Evolutionary conservation across 2,797 vertebrate species (phyloP).

Genomic region (Microhierax caerulescens): DNA sequence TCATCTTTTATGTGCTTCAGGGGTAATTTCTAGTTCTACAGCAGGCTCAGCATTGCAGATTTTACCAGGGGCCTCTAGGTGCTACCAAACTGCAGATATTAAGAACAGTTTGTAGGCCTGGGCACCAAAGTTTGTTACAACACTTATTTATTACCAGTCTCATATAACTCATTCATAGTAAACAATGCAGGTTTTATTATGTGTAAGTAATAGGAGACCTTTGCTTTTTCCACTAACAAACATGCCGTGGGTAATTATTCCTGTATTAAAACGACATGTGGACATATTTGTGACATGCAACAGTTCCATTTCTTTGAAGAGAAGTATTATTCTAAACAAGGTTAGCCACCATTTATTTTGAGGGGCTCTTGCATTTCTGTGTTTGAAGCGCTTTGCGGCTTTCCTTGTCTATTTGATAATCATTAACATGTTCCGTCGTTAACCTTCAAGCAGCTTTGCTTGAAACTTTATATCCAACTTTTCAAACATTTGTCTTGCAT

Average conservation of each 20-base stretch:
- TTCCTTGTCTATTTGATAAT: constrained; percentile 71
- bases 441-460: constrained; percentile 62
- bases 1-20: not conserved
- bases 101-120: constrained; percentile 25
- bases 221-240: constrained; percentile 57
- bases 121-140: constrained; percentile 51
- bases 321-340: constrained; percentile 55
- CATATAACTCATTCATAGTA: constrained; percentile 34
- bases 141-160: constrained; percentile 63
- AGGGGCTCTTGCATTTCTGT: constrained; percentile 58
- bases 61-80: constrained; percentile 12
- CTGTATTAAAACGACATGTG: constrained; percentile 56
- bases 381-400: constrained; percentile 39
- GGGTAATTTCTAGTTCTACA: not conserved
- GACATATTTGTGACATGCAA: constrained; percentile 59
- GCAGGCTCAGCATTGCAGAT: not conserved
- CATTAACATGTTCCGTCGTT: constrained; percentile 68
- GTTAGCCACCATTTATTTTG: constrained; percentile 58
- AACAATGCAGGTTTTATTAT: constrained; percentile 51
- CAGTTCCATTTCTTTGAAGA: constrained; percentile 59
- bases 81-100: constrained; percentile 49
- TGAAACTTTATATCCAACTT: constrained; percentile 64
- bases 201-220: constrained; percentile 50
- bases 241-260: constrained; percentile 62
- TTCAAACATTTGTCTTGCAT: constrained; percentile 60